Evolutionary conservation across 2,888 invertebrate genomes (phyloP).

Genomic region (Helleia helle): DNA sequence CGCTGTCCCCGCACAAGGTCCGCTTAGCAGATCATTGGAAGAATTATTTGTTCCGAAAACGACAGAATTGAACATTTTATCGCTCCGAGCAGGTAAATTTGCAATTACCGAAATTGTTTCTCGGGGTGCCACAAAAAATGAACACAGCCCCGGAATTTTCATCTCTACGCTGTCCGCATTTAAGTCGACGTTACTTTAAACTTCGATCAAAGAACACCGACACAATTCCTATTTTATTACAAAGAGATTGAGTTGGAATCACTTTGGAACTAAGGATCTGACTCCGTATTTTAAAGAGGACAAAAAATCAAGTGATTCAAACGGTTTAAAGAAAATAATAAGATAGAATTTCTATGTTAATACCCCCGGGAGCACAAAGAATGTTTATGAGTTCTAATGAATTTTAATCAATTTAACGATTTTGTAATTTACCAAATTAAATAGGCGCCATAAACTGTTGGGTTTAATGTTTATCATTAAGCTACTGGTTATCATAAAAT

Average conservation of each 20-base stretch:
- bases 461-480: no score
- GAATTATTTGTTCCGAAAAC: constrained; percentile 14
- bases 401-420: constrained; percentile 2
- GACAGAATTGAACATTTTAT: constrained; percentile 30
- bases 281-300: constrained; percentile 9
- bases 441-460: neutral
- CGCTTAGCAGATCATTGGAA: constrained; percentile 5
- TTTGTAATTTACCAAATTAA: neutral
- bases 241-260: constrained; percentile 10
- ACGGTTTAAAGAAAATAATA: constrained; percentile 4
- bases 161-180: constrained; percentile 11
- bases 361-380: neutral
- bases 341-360: constrained; percentile 5
- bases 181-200: neutral
- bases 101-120: constrained; percentile 39
- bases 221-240: constrained; percentile 12
- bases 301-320: constrained; percentile 10
- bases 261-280: constrained; percentile 8
- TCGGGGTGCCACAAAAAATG: constrained; percentile 29
- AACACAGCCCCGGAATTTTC: constrained; percentile 21
- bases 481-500: no score
- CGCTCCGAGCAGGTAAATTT: constrained; percentile 49
- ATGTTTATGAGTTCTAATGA: constrained; percentile 6
- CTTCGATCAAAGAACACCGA: constrained; percentile 10
- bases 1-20: neutral